phyloP scores from a whole-genome alignment of 2,113 vertebrate species.

The Smithornis capensis region DNA sequence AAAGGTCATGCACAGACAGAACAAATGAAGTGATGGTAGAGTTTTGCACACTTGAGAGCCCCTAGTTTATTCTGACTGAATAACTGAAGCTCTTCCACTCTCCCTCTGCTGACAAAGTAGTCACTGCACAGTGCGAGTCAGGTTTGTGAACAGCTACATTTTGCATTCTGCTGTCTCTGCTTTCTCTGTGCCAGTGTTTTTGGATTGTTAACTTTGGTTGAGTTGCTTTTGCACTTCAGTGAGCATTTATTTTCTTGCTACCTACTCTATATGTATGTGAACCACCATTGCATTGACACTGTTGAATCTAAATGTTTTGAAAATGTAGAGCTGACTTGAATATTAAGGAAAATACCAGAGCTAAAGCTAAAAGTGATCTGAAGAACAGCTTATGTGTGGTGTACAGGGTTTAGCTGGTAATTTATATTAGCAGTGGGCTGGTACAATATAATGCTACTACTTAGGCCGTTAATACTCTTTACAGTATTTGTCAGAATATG shows the following conservation, averaged over 20 bases:
- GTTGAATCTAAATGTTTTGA: slow-evolving; percentile 27
- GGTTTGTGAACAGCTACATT: neutral
- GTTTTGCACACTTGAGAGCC: neutral
- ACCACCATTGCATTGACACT: neutral
- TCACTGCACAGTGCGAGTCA: neutral
- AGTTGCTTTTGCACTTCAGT: slow-evolving; percentile 28
- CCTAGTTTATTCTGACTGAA: slow-evolving; percentile 2
- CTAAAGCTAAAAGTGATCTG: neutral
- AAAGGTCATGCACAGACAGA: neutral
- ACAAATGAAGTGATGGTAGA: neutral
- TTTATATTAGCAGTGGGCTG: neutral
- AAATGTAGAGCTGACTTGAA: slow-evolving; percentile 16
- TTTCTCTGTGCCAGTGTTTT: slow-evolving; percentile 1
- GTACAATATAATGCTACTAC: neutral
- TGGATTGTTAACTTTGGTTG: slow-evolving; percentile 22
- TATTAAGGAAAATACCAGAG: neutral
- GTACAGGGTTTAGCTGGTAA: neutral
- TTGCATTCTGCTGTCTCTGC: neutral
- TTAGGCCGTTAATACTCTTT: neutral
- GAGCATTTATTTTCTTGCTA: neutral
- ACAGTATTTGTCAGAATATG: neutral
- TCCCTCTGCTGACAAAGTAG: neutral
- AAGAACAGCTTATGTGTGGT: neutral
- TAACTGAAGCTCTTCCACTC: neutral
- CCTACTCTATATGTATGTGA: neutral